Evolutionary conservation across 2,797 vertebrate species (phyloP), one percentile per base, ranked within the genome.

Genomic region (Mastacembelus armatus): DNA sequence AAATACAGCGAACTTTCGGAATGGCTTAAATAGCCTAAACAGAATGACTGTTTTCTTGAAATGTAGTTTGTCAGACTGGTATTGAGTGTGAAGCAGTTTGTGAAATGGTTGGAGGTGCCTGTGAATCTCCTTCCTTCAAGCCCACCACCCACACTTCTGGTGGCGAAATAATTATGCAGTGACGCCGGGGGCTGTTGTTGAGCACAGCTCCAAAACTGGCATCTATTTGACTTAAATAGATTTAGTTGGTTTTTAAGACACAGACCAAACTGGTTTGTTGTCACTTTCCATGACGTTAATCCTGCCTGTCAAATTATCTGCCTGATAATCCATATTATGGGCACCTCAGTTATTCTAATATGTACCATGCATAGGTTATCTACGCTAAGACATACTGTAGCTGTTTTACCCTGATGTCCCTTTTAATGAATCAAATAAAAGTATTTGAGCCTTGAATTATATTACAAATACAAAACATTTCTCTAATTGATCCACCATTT

Each of bases 101-200:
- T 54, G 71, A 78, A 79, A 85, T 63, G 68, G 64, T 73, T 81
- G 59, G 77, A 84, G 72, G 74, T 75, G 57, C 40, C 66, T 7
- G 29, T 75, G 74, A 81, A 67, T 70, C 15, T 16, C 56, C 78
- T 79, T 38, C 48, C 48, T 77, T 60, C n/a, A 3, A 63, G 52
- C 64, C 71, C 67, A 65, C 78, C 79, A 71, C 83, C 87, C 84
- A 78, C 83, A 82, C 81, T 56, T 80, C 77, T 80, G 71, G 58
- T 80, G 68, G 67, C 18, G 0, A 80, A 81, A 81, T 74, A 49
- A 80, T 80, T 76, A 71, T 65, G 48, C 60, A 21, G 69, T 62
- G 71, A 77, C 0, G 49, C 64, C 71, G 58, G 47, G 55, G 71
- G 67, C 65, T 86, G 78, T 81, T 77, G 71, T 84, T 45, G 35